Evolutionary conservation across 1,140 invertebrate species (phyloP), one percentile per base, ranked within the genome.

Genomic region (Hylyphantes graminicola): DNA sequence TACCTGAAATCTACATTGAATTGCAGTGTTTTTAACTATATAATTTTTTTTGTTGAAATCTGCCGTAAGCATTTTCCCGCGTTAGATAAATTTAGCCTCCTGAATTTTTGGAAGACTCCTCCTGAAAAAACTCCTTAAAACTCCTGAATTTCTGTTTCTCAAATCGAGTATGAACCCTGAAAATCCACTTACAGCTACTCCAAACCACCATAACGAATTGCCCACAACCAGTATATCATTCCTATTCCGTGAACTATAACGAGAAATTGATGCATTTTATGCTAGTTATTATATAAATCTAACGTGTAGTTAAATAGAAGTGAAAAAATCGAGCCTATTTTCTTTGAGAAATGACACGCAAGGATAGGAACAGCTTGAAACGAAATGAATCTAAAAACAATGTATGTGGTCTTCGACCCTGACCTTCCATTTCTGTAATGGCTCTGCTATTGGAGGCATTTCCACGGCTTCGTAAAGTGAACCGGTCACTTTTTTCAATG

Each of bases 381-480:
- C 65, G 55, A 65, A 19, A 19, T 51, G 17, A 10, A 12, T 7
- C n/a, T 12, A 50, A 74, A 83, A 75, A 74, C 54, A 75, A 61
- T 74, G 51, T 55, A 35, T 83, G 59, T 83, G 59, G 61, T 65
- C 57, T 59, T 11, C 50, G 63, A 75, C 80, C 80, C 35, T 83
- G 80, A 83, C 80, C 80, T 83, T 83, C 68, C 70, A 83, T 83
- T 83, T 74, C 65, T 48, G 72, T 74, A 83, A 83, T 83, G 61
- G 80, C 54, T 48, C 54, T 51, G 68, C 70, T 57, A 82, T 74
- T 82, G 68, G 65, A 82, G 74, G 65, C 9, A 59, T 67, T 67
- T 53, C 61, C 48, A 19, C 35, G 13, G n/a, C 59, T 74, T 83
- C 72, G 70, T 75, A 74, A 75, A 83, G 70, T 35, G 61, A 74